These are phyloP conservation scores for Passer montanus DNA, from an alignment of 2,113 vertebrate species.

Conservation along the genomic window DNA sequence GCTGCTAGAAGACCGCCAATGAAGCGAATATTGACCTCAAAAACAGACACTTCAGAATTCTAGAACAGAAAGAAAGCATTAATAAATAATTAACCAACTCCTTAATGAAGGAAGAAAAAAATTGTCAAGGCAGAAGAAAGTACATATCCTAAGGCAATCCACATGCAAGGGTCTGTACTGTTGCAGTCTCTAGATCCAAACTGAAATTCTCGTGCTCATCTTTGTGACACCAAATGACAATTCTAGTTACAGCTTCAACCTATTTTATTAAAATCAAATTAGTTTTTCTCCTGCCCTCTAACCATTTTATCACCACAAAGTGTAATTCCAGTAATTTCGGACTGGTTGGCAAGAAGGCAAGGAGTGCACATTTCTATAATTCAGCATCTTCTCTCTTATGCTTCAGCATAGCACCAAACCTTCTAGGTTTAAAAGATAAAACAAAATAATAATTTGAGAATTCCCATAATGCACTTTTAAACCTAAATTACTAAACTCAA, in stretches of 20 bases:
- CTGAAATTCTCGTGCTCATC: background rate
- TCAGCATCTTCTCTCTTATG: background rate
- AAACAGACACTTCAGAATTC: constrained; percentile 97
- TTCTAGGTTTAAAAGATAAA: background rate
- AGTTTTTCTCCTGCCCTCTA: background rate
- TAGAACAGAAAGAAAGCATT: constrained; percentile 58
- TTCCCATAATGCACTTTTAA: background rate
- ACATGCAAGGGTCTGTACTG: background rate
- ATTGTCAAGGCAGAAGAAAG: background rate
- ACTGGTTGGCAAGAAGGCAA: background rate
- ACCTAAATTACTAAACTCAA: background rate
- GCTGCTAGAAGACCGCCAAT: constrained; percentile 93
- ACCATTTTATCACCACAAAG: background rate
- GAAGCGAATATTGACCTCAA: constrained; percentile 98
- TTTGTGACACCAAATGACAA: background rate
- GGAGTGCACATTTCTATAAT: background rate
- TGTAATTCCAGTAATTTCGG: background rate
- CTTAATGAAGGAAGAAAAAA: background rate
- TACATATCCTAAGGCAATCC: background rate
- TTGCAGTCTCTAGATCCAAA: background rate
- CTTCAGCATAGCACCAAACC: background rate
- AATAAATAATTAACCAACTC: background rate
- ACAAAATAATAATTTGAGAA: background rate
- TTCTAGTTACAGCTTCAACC: background rate
- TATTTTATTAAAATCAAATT: background rate